phyloP scores from a whole-genome alignment of 1,140 invertebrate genomes.

The Halyomorpha halys region DNA sequence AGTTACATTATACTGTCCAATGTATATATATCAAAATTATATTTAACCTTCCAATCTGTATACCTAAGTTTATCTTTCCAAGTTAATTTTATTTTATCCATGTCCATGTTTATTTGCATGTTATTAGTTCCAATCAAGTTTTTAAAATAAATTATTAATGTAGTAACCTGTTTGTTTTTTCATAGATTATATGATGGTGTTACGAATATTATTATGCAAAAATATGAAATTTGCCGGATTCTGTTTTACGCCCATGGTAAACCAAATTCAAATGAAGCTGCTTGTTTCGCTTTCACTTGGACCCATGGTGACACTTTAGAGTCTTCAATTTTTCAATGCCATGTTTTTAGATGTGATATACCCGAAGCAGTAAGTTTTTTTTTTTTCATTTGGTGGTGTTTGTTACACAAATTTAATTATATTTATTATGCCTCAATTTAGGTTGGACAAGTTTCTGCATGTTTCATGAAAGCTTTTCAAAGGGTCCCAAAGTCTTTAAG shows the following conservation, averaged over 20 bases:
- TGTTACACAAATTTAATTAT: not conserved
- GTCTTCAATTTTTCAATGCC: constrained; percentile 87
- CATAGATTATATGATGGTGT: constrained; percentile 74
- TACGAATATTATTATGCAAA: constrained; percentile 71
- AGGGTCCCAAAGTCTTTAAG: constrained; percentile 65
- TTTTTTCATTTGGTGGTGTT: not conserved
- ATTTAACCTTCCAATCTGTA: no score
- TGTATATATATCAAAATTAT: no score
- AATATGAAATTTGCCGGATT: constrained; percentile 86
- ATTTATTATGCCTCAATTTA: constrained; percentile 32
- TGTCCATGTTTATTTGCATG: no score
- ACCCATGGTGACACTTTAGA: constrained; percentile 81
- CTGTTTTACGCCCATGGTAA: constrained; percentile 88
- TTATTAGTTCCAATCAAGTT: no score
- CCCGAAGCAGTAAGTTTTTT: constrained; percentile 85
- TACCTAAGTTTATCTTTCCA: no score
- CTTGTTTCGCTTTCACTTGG: constrained; percentile 96
- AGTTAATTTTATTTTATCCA: no score
- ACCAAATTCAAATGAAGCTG: constrained; percentile 66
- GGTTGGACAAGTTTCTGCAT: constrained; percentile 61
- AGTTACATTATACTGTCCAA: not conserved
- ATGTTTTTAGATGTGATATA: constrained; percentile 92
- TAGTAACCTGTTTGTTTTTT: no score
- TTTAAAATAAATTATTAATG: no score
- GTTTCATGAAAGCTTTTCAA: constrained; percentile 87